Evolutionary conservation across 2,113 vertebrate genomes (phyloP).

Genomic region (Trogon surrucura): DNA sequence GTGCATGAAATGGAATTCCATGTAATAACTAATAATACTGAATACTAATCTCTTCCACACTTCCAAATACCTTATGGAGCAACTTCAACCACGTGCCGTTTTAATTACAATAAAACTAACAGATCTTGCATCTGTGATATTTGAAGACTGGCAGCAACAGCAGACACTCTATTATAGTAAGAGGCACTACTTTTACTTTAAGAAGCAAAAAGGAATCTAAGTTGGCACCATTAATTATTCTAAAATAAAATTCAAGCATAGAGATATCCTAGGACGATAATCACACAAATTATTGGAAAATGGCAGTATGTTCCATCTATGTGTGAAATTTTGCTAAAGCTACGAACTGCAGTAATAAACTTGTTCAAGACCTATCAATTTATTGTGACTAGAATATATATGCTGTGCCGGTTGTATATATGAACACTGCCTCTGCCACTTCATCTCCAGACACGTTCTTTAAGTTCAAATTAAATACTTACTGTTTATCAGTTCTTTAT

Average conservation of each 20-base stretch:
- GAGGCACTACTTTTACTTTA: neutral
- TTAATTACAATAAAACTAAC: neutral
- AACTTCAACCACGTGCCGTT: neutral
- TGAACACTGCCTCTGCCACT: neutral
- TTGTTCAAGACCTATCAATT: neutral
- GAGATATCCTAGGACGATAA: neutral
- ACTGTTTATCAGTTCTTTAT: slow-evolving; percentile 91
- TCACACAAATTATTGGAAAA: neutral
- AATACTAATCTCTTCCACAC: neutral
- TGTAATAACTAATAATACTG: neutral
- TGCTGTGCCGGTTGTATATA: neutral
- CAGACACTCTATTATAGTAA: neutral
- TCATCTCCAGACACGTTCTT: neutral
- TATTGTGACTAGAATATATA: neutral
- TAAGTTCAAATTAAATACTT: slow-evolving; percentile 72
- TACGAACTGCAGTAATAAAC: neutral
- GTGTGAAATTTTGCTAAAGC: neutral
- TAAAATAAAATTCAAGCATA: neutral
- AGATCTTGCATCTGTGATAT: neutral
- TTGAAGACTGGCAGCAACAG: neutral
- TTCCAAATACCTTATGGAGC: neutral
- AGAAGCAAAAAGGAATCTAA: neutral
- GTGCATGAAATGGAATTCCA: neutral
- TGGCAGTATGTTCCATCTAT: neutral
- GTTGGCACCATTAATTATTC: neutral